phyloP scores from a whole-genome alignment of 1,140 invertebrate species.

The Leptinotarsa lineolata region DNA sequence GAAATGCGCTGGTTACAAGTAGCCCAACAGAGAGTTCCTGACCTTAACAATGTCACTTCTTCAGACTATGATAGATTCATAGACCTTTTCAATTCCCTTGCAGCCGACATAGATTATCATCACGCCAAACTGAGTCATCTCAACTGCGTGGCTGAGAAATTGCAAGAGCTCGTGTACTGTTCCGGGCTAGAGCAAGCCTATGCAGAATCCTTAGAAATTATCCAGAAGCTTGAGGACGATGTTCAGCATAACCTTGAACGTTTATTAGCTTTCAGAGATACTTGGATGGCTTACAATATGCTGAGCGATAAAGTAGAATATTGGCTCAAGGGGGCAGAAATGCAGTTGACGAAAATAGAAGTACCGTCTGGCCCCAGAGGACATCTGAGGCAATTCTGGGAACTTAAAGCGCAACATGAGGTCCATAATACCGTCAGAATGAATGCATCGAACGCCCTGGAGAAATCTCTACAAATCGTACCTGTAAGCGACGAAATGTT shows the following conservation, averaged over 20 bases:
- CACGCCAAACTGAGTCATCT: slow-evolving; percentile 75
- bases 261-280: slow-evolving; percentile 73
- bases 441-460: slow-evolving; percentile 72
- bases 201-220: slow-evolving; percentile 68
- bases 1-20: slow-evolving; percentile 80
- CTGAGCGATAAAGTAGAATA: slow-evolving; percentile 72
- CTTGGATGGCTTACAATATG: slow-evolving; percentile 73
- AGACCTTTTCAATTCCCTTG: slow-evolving; percentile 78
- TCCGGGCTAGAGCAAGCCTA: slow-evolving; percentile 72
- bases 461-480: slow-evolving; percentile 75
- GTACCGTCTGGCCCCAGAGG: slow-evolving; percentile 64
- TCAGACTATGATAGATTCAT: slow-evolving; percentile 83
- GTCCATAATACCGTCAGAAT: slow-evolving; percentile 78
- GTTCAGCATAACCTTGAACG: slow-evolving; percentile 71
- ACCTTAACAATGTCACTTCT: slow-evolving; percentile 75
- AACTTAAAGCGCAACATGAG: slow-evolving; percentile 85
- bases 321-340: slow-evolving; percentile 74
- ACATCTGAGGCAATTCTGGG: slow-evolving; percentile 82
- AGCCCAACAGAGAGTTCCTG: slow-evolving; percentile 78
- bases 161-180: slow-evolving; percentile 75
- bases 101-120: slow-evolving; percentile 76
- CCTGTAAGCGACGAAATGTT: slow-evolving; percentile 79
- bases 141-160: slow-evolving; percentile 69
- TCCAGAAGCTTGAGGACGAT: slow-evolving; percentile 73
- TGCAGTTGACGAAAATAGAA: slow-evolving; percentile 62